A percentile compares a stretch with the other conserved stretches of the same genome.
Evolutionary conservation across 2,113 vertebrate genomes (phyloP).

Genomic region (Perca fluviatilis): DNA sequence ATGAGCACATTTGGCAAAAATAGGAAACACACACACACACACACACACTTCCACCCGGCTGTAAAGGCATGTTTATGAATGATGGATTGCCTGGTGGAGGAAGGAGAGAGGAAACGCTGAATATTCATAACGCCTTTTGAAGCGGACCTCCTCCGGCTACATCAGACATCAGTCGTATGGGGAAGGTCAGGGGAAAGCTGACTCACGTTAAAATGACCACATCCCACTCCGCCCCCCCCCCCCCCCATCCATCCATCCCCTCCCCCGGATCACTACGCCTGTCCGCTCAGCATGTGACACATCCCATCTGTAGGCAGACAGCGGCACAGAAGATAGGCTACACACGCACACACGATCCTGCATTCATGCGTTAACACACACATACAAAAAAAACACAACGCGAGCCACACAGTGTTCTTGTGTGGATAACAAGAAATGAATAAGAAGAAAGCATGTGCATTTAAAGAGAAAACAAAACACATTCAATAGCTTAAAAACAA

Average conservation of each 20-base stretch:
- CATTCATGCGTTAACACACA: constrained; percentile 4
- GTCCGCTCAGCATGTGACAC: constrained; percentile 65
- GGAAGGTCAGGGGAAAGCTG: constrained; percentile 73
- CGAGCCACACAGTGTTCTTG: background rate
- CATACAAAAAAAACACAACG: background rate
- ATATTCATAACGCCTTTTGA: constrained; percentile 68
- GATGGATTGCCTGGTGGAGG: constrained; percentile 59
- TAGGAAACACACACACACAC: constrained; percentile 8
- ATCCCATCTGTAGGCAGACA: constrained; percentile 67
- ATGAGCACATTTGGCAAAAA: constrained; percentile 39
- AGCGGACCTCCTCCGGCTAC: constrained; percentile 51
- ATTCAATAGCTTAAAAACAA: background rate
- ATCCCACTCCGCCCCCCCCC: background rate
- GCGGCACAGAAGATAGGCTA: constrained; percentile 2
- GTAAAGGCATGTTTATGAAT: constrained; percentile 67
- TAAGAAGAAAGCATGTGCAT: background rate
- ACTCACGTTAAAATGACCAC: constrained; percentile 60
- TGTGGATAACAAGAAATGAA: background rate
- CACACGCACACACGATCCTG: background rate
- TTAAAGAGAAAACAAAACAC: constrained; percentile 1
- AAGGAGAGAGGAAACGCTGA: constrained; percentile 52
- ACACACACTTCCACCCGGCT: constrained; percentile 14
- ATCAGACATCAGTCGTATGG: constrained; percentile 53
- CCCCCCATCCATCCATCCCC: background rate
- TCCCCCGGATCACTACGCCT: constrained; percentile 29